A percentile compares a stretch with the other conserved stretches of the same genome.
These are phyloP conservation scores for Heteromurus nitidus DNA, from an alignment of 2,888 invertebrate species.

Conservation along the genomic window DNA sequence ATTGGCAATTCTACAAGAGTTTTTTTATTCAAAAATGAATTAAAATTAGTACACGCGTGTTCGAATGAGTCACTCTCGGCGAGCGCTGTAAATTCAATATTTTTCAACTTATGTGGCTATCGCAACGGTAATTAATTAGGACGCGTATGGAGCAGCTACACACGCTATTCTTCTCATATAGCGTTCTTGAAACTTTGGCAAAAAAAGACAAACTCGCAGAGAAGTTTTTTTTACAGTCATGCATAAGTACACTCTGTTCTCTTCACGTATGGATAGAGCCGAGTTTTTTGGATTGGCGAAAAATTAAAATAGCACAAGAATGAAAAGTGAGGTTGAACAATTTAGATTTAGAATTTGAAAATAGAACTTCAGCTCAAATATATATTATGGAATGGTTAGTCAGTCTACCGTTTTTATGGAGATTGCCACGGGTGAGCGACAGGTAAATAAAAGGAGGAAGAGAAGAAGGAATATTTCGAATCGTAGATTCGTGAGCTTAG, in stretches of 20 bases:
- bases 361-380: background rate
- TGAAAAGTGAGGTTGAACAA: slow-evolving; percentile 8
- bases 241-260: slow-evolving; percentile 9
- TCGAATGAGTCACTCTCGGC: slow-evolving; percentile 1
- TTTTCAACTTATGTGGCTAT: slow-evolving; percentile 29
- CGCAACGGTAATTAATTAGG: slow-evolving; percentile 63
- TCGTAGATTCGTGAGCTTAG: too few relatives aligned
- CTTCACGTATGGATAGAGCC: slow-evolving; percentile 47
- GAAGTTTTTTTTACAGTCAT: slow-evolving; percentile 41
- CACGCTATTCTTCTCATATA: too few relatives aligned
- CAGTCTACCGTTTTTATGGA: slow-evolving; percentile 40
- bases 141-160: slow-evolving; percentile 60
- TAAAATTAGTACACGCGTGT: slow-evolving; percentile 14
- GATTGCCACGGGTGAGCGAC: slow-evolving; percentile 63
- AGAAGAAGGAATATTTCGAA: background rate
- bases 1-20: slow-evolving; percentile 61
- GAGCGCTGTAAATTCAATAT: too few relatives aligned
- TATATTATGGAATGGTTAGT: too few relatives aligned
- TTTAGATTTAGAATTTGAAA: background rate
- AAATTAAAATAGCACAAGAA: slow-evolving; percentile 61
- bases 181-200: slow-evolving; percentile 62
- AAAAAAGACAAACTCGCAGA: slow-evolving; percentile 46
- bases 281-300: background rate
- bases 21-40: slow-evolving; percentile 28
- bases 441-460: slow-evolving; percentile 54